A percentile compares a stretch with the other conserved stretches of the same genome.
Evolutionary conservation across 2,888 invertebrate genomes (phyloP).

Genomic region (Orthosia gothica): DNA sequence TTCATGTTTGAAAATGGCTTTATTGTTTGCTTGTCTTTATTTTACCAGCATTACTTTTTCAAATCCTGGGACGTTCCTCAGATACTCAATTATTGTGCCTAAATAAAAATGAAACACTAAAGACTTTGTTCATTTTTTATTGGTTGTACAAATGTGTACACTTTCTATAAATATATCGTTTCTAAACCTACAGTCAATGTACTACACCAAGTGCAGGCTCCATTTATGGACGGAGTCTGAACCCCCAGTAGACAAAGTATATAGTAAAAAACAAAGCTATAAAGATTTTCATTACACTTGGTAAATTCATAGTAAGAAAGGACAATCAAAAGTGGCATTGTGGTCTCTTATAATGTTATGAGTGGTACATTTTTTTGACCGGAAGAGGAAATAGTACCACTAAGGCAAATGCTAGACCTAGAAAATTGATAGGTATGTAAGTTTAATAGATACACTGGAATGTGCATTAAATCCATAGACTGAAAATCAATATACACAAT

Average conservation of each 20-base stretch:
- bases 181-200: slow-evolving; percentile 62
- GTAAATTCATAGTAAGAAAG: slow-evolving; percentile 62
- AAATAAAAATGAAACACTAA: slow-evolving; percentile 35
- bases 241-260: slow-evolving; percentile 53
- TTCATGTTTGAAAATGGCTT: no score
- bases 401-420: slow-evolving; percentile 17
- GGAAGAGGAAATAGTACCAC: slow-evolving; percentile 41
- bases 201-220: slow-evolving; percentile 61
- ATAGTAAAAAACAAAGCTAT: slow-evolving; percentile 65
- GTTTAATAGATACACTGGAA: slow-evolving; percentile 20
- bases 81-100: background rate
- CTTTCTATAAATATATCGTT: slow-evolving; percentile 55
- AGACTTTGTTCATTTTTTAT: slow-evolving; percentile 47
- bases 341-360: slow-evolving; percentile 15
- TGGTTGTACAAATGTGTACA: slow-evolving; percentile 64
- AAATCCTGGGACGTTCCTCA: background rate
- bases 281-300: slow-evolving; percentile 54
- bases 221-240: slow-evolving; percentile 55
- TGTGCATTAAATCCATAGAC: slow-evolving; percentile 6
- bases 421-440: slow-evolving; percentile 1
- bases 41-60: background rate
- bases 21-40: background rate
- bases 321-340: slow-evolving; percentile 39
- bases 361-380: slow-evolving; percentile 5
- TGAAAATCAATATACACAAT: slow-evolving; percentile 27